These are phyloP conservation scores for Lepisosteus oculatus DNA, from an alignment of 2,113 vertebrate genomes.

Conservation along the genomic window DNA sequence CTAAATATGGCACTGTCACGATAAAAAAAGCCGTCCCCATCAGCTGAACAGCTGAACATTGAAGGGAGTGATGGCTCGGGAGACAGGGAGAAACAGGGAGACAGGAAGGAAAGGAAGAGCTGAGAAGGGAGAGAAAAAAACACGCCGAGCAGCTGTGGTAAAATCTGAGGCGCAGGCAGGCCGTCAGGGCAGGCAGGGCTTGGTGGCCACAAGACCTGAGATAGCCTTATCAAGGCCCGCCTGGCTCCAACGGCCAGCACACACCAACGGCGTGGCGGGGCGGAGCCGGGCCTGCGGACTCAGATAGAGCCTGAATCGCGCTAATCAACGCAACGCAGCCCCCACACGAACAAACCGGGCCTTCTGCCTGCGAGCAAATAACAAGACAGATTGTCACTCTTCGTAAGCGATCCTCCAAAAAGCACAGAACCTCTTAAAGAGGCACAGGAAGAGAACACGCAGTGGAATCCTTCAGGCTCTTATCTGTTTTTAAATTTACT, in stretches of 20 bases:
- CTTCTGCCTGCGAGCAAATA: conserved; percentile 21
- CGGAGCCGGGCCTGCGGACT: conserved; percentile 36
- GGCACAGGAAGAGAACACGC: conserved; percentile 13
- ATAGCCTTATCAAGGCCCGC: conserved; percentile 82
- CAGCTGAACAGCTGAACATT: background rate
- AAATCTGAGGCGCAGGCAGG: conserved; percentile 76
- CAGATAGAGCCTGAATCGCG: conserved; percentile 46
- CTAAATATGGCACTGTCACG: too few relatives aligned
- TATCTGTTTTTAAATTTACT: conserved; percentile 17
- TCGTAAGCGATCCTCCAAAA: conserved; percentile 16
- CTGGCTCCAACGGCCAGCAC: conserved; percentile 74
- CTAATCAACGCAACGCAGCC: conserved; percentile 18
- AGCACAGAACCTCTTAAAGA: conserved; percentile 26
- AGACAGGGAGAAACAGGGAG: conserved; percentile 5
- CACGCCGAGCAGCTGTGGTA: conserved; percentile 33
- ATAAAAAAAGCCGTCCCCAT: background rate
- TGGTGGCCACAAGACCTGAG: conserved; percentile 51
- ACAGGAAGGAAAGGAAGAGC: background rate
- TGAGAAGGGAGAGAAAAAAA: conserved; percentile 15
- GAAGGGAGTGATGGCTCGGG: conserved; percentile 7
- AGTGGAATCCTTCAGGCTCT: conserved; percentile 1
- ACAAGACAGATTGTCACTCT: conserved; percentile 52
- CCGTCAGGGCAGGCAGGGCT: conserved; percentile 28
- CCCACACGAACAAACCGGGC: background rate
- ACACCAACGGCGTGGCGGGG: conserved; percentile 39